Evolutionary conservation across 2,113 vertebrate genomes (phyloP), one percentile per base, ranked within the genome.

Genomic region (Zingel zingel): DNA sequence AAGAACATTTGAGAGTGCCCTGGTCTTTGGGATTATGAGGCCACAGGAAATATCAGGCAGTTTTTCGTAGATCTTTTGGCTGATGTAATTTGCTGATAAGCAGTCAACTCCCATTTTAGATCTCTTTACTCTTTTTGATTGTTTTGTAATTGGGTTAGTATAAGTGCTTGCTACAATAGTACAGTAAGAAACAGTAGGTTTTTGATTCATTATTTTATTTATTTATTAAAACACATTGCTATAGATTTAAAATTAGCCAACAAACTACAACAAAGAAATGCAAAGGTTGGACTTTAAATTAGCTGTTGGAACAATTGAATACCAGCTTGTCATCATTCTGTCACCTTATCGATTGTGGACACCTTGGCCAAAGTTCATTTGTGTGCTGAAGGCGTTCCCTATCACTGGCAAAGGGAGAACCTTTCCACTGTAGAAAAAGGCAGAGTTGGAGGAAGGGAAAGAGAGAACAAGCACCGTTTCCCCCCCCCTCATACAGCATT

Each of bases 321-420:
- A 65, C 53, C 33, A 68, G 36, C 47, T 71, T 64, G 54, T 74
- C 36, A 48, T 61, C 57, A 23, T 77, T 69, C 16, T 68, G 21
- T 48, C 39, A 33, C 14, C 64, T 77, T 78, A 91, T 90, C 64
- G 15, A 67, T 85, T 5, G n/a, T 67, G 57, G 47, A 63, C 6
- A 1, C n/a, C 0, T 9, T 68, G 83, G 57, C 79, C 80, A 81
- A 87, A 88, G 89, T 90, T 81, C 87, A 74, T 12, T 56, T 71
- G 53, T 89, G 79, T 86, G 59, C 67, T 69, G 57, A 88, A 87
- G 91, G 86, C 19, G 79, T 90, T 58, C 57, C 45, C 62, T 70
- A 6, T n/a, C 6, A n/a, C 54, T 65, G 59, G 15, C 23, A 61
- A 56, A 82, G 77, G 51, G 62, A 66, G 80, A 86, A 81, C 18